Percentiles rank a stretch among this genome's conserved stretches.
Evolutionary conservation across 2,113 vertebrate species (phyloP).

Genomic region (Eleginops maclovinus): DNA sequence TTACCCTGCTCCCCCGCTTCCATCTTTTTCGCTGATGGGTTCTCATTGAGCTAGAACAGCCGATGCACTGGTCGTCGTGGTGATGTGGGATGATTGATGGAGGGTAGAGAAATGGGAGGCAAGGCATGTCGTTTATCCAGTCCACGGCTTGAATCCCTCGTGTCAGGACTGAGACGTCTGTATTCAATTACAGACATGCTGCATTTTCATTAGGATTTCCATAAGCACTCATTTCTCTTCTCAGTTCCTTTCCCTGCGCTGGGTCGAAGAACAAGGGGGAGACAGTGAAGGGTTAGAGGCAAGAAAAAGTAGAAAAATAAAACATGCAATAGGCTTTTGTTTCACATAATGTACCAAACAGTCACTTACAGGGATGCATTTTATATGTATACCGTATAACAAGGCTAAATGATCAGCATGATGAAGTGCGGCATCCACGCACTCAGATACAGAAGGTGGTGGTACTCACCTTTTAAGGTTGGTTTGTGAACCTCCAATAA

Average conservation of each 20-base stretch:
- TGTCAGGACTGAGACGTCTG: constrained; percentile 42
- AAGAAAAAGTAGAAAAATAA: constrained; percentile 22
- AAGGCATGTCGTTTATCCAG: constrained; percentile 59
- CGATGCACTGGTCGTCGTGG: constrained; percentile 23
- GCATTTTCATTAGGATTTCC: constrained; percentile 64
- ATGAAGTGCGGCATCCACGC: no score
- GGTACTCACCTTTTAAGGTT: no score
- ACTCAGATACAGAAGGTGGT: no score
- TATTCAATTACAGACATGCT: constrained; percentile 67
- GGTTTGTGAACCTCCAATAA: no score
- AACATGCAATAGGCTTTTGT: constrained; percentile 18
- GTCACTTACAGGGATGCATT: background rate
- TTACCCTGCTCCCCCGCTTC: background rate
- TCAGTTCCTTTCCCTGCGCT: background rate
- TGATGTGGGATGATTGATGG: constrained; percentile 62
- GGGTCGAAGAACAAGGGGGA: background rate
- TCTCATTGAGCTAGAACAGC: constrained; percentile 53
- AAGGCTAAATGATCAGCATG: no score
- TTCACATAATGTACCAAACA: background rate
- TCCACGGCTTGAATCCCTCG: constrained; percentile 44
- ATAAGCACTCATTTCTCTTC: constrained; percentile 48
- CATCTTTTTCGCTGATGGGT: constrained; percentile 30
- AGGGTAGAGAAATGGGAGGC: constrained; percentile 39
- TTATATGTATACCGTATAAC: no score
- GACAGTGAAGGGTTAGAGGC: constrained; percentile 21